Base-by-base conservation (phyloP, 2,797 vertebrate genomes). In the Chromobotia macracanthus region DNA sequence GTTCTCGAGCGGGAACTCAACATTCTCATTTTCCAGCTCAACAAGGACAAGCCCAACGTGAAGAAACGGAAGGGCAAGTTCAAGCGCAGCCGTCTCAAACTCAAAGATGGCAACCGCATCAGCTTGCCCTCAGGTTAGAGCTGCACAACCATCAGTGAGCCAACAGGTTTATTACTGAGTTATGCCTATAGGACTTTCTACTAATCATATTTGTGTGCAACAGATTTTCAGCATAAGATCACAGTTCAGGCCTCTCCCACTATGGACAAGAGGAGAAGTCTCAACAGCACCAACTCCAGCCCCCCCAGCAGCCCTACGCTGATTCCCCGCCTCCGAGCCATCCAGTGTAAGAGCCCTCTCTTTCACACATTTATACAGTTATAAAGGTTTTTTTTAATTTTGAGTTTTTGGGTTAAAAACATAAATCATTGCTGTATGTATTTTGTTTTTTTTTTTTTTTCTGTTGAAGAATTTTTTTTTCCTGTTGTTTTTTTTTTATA, bases 181-280 rank as follows among this genome's bases (percentile, higher is more conserved):
- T 31, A 25, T 58, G 23, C 5, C 23, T 61, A 18, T 31, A 5
- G 15, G 15, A 53, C 15, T 1, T 19, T 50, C 50, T 69, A 15
- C n/a, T 46, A 19, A 60, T 8, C 25, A 77, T 28, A n/a, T 19
- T 55, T 73, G 10, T 82, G n/a, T 77, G 67, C 8, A 21, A 38
- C 80, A 98, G 97, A 98, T 91, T 98, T 98, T 86, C 97, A 98
- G 86, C 97, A 98, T 83, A 98, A 98, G 90, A 98, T 98, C 88
- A 98, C 97, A 0, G 97, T 98, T 70, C 97, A 98, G 90, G 97
- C 97, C 5, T 98, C 97, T 0, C 97, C 96, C 2, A 96, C 93
- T 79, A 90, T 97, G 94, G 97, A 98, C 89, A 97, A 96, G 89
- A 94, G 96, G 84, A 92, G 95, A 80, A 98, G 96, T 84, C 92